phyloP scores from a whole-genome alignment of 2,797 vertebrate species.

The Neopelma chrysocephalum region DNA sequence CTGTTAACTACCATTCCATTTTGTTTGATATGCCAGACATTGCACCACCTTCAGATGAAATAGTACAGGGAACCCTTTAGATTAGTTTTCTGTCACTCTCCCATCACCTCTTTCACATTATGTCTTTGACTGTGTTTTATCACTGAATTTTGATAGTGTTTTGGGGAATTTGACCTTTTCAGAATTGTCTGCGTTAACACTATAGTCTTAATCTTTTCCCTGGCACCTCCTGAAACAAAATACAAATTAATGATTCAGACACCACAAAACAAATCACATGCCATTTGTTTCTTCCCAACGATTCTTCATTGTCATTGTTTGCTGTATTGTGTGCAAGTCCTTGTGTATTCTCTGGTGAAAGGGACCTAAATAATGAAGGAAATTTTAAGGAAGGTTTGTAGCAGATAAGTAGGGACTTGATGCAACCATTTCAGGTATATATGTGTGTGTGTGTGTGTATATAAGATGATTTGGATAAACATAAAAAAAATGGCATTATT shows the following conservation, averaged over 20 bases:
- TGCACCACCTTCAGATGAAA: background rate
- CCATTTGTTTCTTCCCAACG: background rate
- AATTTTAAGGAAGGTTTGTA: background rate
- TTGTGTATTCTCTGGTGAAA: background rate
- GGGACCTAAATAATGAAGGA: background rate
- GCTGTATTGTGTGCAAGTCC: background rate
- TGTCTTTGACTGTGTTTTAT: background rate
- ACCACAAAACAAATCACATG: constrained; percentile 7
- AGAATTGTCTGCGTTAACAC: background rate
- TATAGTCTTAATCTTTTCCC: background rate
- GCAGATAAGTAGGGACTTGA: background rate
- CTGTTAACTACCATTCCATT: background rate
- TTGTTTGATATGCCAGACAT: background rate
- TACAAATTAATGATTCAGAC: background rate
- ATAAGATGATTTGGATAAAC: background rate
- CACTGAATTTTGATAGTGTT: background rate
- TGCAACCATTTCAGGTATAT: background rate
- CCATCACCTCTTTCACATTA: background rate
- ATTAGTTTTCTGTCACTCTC: background rate
- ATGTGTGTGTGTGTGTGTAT: background rate
- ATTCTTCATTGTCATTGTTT: constrained; percentile 23
- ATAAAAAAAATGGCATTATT: background rate
- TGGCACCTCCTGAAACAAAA: constrained; percentile 33
- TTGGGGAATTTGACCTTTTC: background rate
- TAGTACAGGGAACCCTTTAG: background rate